These are phyloP conservation scores for Rhyacichthys aspro DNA, from an alignment of 2,797 vertebrate genomes.

Conservation along the genomic window DNA sequence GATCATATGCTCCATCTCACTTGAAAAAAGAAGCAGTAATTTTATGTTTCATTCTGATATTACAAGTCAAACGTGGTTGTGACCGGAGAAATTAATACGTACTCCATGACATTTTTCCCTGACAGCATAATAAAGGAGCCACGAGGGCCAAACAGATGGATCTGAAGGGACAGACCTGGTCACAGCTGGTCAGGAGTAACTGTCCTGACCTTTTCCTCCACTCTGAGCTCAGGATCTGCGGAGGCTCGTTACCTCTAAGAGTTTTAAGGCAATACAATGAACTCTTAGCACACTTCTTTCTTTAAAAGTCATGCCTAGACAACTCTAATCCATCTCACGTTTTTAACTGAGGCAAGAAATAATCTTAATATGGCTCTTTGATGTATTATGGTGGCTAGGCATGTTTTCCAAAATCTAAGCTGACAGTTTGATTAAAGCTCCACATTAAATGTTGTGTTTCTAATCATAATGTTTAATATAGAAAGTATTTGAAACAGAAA, in stretches of 20 bases:
- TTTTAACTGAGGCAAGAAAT: conserved; percentile 8
- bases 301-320: conserved; percentile 1
- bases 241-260: background rate
- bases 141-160: conserved; percentile 40
- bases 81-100: background rate
- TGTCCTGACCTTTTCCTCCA: conserved; percentile 55
- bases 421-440: no score
- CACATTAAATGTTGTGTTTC: no score
- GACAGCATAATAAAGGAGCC: conserved; percentile 12
- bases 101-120: conserved; percentile 9
- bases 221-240: conserved; percentile 20
- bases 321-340: background rate
- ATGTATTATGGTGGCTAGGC: background rate
- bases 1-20: conserved; percentile 9
- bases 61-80: background rate
- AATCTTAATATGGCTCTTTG: conserved; percentile 10
- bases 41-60: background rate
- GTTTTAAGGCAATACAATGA: conserved; percentile 1
- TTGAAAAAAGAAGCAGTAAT: background rate
- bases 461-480: no score
- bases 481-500: no score
- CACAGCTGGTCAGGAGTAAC: conserved; percentile 50
- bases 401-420: background rate
- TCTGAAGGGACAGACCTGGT: conserved; percentile 37
- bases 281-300: conserved; percentile 9